Evolutionary conservation across 2,797 vertebrate species (phyloP), one percentile per base, ranked within the genome.

Genomic region (Eidolon dupreanum): DNA sequence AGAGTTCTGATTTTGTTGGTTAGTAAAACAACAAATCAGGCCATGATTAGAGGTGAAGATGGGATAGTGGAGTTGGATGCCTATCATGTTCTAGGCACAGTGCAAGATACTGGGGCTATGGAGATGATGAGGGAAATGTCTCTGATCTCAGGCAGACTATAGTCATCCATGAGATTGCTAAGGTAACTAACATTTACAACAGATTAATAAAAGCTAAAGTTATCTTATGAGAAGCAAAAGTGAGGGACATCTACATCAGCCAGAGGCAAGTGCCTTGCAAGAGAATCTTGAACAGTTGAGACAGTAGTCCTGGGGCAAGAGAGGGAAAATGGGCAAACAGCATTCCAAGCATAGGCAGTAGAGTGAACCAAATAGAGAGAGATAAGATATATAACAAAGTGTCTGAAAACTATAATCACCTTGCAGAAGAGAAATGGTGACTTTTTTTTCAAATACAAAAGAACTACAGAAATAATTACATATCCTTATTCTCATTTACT

Each of bases 1-100:
- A 92, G 7, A 77, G 53, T 41, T 84, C 9, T 78, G 36, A 57
- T 89, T 94, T 86, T n/a, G 0, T 12, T 68, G n/a, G 9, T 53
- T 65, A 63, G 77, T 63, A 65, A 53, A 31, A 71, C 78, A 46
- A 90, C 7, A 90, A 41, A 10, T 6, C 55, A 3, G 11, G 24
- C 19, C 63, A 84, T 33, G 41, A 6, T 84, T 66, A 46, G 17
- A 3, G 9, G n/a, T 28, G 3, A 55, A 71, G 12, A 2, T 83
- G 3, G 9, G 12, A 5, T 61, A 22, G 17, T n/a, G 2, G 1
- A 0, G 0, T 70, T 92, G 26, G 94, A 87, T 38, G 10, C 0
- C 0, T n/a, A 22, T 24, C 6, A 38, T 53, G 5, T 55, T 81
- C 0, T 31, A 85, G 36, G 22, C 17, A n/a, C 5, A 71, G 22